Percentiles rank a stretch among this genome's conserved stretches.
Evolutionary conservation across 37 sponge, comb jelly and placozoan species (phyloP).

Genomic region (Mnemiopsis leidyi): DNA sequence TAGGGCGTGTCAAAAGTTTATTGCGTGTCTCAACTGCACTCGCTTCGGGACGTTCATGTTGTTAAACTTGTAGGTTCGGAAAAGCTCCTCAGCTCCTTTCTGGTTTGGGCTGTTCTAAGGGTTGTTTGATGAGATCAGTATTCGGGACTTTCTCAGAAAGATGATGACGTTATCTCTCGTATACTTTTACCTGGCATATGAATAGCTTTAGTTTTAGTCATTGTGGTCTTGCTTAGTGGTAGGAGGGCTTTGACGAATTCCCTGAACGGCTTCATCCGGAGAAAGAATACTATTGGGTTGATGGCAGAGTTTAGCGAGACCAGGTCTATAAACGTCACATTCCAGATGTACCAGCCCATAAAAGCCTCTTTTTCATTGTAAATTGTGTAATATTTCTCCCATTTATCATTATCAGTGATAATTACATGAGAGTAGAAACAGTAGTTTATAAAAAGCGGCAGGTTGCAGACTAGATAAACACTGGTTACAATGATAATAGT

Average conservation of each 20-base stretch:
- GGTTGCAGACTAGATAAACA: slow-evolving; percentile 18
- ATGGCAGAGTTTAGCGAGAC: not conserved
- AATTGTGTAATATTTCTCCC: not conserved
- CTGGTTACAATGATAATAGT: slow-evolving; percentile 15
- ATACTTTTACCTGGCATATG: slow-evolving; percentile 21
- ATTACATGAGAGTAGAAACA: not conserved
- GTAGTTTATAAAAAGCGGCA: slow-evolving; percentile 26
- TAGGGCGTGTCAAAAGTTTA: too few relatives aligned
- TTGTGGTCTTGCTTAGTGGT: not conserved
- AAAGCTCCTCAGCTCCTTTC: too few relatives aligned
- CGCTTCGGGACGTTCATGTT: too few relatives aligned
- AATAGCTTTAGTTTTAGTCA: not conserved
- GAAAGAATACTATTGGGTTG: slow-evolving; percentile 30
- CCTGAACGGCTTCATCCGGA: slow-evolving; percentile 32
- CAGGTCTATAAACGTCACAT: not conserved
- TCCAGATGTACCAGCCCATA: not conserved
- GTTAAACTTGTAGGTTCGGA: too few relatives aligned
- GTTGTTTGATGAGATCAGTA: too few relatives aligned
- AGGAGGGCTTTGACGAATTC: not conserved
- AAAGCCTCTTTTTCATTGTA: not conserved
- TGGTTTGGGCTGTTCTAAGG: too few relatives aligned
- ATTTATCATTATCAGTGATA: not conserved
- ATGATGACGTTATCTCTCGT: not conserved
- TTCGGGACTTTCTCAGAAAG: slow-evolving; percentile 33
- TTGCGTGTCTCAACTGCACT: too few relatives aligned